Evolutionary conservation across 2,113 vertebrate species (phyloP).

Genomic region (Heliornis fulica): DNA sequence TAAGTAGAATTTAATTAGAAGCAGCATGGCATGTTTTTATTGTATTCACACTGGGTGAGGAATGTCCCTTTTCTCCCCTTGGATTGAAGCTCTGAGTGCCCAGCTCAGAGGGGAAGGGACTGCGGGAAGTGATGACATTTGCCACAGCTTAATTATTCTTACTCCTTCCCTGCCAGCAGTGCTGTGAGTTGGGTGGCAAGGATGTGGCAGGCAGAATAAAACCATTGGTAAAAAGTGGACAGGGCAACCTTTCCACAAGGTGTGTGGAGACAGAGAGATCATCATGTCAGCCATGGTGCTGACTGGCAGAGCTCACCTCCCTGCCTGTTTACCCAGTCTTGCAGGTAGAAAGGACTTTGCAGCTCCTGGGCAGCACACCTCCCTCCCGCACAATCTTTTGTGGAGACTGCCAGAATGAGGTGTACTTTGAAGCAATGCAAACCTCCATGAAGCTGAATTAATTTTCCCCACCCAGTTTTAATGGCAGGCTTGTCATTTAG

Average conservation of each 20-base stretch:
- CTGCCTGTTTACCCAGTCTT: neutral
- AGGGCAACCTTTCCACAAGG: neutral
- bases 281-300: fast-evolving
- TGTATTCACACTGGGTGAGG: neutral
- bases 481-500: neutral
- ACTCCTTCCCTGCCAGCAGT: neutral
- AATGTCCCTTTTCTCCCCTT: neutral
- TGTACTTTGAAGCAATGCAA: neutral
- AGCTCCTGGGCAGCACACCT: neutral
- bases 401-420: neutral
- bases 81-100: neutral
- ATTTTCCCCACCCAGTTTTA: neutral
- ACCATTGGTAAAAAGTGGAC: neutral
- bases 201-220: neutral
- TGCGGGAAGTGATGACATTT: neutral
- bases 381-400: neutral
- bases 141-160: neutral
- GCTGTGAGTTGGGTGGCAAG: neutral
- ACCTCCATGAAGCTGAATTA: neutral
- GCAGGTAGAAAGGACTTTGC: neutral
- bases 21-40: neutral
- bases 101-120: neutral
- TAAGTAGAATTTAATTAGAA: neutral
- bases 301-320: neutral
- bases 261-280: neutral